These are phyloP conservation scores for Dione juno DNA, from an alignment of 2,888 invertebrate species.

Conservation along the genomic window DNA sequence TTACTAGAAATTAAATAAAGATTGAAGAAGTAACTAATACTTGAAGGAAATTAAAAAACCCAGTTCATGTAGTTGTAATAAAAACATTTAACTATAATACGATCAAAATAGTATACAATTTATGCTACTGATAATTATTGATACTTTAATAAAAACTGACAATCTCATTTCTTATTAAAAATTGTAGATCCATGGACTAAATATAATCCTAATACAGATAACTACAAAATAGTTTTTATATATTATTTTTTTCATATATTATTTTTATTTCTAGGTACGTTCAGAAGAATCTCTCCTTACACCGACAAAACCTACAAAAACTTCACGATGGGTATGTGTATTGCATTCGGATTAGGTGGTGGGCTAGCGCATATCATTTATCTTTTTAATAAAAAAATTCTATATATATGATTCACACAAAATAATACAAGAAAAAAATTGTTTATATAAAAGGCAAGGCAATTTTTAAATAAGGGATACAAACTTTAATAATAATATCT, in stretches of 20 bases:
- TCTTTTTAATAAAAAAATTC: background rate
- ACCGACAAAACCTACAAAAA: conserved; percentile 70
- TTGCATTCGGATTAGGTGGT: conserved; percentile 57
- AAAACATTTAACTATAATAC: background rate
- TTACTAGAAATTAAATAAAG: background rate
- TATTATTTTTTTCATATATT: background rate
- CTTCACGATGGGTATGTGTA: conserved; percentile 77
- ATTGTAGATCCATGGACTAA: too few species aligned
- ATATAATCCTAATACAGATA: background rate
- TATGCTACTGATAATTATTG: too few species aligned
- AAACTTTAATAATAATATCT: too few species aligned
- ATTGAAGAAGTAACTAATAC: background rate
- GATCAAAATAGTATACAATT: too few species aligned
- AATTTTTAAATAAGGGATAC: too few species aligned
- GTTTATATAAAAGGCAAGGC: too few species aligned
- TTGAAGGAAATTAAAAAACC: too few species aligned
- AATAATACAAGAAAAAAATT: too few species aligned
- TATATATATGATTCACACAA: too few species aligned
- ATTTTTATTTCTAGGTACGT: conserved; percentile 75
- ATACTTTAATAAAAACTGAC: too few species aligned
- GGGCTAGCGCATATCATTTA: conserved; percentile 48
- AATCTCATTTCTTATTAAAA: too few species aligned
- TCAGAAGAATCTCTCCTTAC: conserved; percentile 78
- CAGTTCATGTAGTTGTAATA: background rate
- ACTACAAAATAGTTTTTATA: background rate